Base-by-base conservation (phyloP, 2,797 vertebrate species). In the Melanotaenia nigrans region DNA sequence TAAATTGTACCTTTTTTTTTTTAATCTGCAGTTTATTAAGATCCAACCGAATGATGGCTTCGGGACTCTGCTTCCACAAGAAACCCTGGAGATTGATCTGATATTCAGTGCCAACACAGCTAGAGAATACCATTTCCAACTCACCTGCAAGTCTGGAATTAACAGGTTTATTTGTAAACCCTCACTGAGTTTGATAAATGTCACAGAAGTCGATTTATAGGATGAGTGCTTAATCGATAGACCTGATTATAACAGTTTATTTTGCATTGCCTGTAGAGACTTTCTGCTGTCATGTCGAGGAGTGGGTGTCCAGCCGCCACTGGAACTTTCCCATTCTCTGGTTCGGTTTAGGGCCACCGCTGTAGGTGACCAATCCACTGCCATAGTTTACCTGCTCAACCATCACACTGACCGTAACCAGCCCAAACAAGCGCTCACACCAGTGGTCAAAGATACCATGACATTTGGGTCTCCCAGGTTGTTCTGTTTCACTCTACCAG, bases 21-120 rank as follows among this genome's bases (percentile, higher is more conserved):
- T 76, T 28, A 22, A 35, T 18, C 53, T 32, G 1, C 85, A 99
- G 97, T 97, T 93, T 77, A 83, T 97, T 54, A 96, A 99, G 61
- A 82, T 99, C 81, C 96, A 98, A 38, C 97, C 97, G 42, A 95
- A 90, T 0, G 95, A 98, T 0, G 96, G 98, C 33, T 94, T 99
- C 65, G 97, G 96, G 56, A 94, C 92, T 0, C 82, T 99, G 76
- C 94, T 98, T 47, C 97, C 98, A 0, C 92, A 95, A 81, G 97
- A 99, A 72, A 96, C 91, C 0, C 65, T 97, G 84, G 85, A 84
- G 0, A 42, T 99, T 0, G 89, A 96, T 8, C 28, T 99, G 65
- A 94, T 96, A 77, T 97, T 99, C 86, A 96, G 95, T 60, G 92
- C 96, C 45, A 87, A 68, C 54, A 93, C 92, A 67, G 94, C 95